Conservation (phyloP, 2,888 invertebrate species). For the Zygaena filipendulae region DNA sequence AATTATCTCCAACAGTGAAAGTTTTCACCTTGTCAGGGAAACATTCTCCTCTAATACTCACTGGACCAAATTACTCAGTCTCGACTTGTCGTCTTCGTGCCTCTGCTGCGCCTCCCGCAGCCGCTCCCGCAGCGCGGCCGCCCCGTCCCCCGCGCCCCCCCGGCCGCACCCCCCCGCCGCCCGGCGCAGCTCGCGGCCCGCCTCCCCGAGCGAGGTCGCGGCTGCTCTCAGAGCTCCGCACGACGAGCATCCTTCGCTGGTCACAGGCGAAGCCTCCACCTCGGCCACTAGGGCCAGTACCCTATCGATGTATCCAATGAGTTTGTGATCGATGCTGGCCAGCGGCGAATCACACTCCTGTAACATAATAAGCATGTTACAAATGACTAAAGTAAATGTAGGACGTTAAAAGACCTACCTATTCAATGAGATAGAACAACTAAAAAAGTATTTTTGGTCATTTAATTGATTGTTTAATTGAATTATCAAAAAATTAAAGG, state of each 20-base stretch:
- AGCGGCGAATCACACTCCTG: slow-evolving; percentile 32
- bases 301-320: slow-evolving; percentile 19
- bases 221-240: slow-evolving; percentile 10
- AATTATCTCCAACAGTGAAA: background rate
- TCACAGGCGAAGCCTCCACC: background rate
- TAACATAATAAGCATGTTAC: too few species aligned
- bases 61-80: slow-evolving; percentile 33
- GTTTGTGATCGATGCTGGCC: slow-evolving; percentile 22
- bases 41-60: slow-evolving; percentile 16
- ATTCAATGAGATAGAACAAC: too few species aligned
- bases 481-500: too few species aligned
- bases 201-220: background rate
- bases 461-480: too few species aligned
- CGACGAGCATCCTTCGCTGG: slow-evolving; percentile 12
- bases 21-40: background rate
- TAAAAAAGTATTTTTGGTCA: too few species aligned
- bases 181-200: slow-evolving; percentile 1
- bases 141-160: slow-evolving; percentile 8
- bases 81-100: slow-evolving; percentile 41
- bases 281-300: background rate
- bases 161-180: slow-evolving; percentile 4
- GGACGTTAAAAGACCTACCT: too few species aligned
- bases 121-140: slow-evolving; percentile 11
- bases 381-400: too few species aligned
- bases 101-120: slow-evolving; percentile 20